Conservation (phyloP, 1,140 invertebrate species). For the Heliconius hewitsoni region DNA sequence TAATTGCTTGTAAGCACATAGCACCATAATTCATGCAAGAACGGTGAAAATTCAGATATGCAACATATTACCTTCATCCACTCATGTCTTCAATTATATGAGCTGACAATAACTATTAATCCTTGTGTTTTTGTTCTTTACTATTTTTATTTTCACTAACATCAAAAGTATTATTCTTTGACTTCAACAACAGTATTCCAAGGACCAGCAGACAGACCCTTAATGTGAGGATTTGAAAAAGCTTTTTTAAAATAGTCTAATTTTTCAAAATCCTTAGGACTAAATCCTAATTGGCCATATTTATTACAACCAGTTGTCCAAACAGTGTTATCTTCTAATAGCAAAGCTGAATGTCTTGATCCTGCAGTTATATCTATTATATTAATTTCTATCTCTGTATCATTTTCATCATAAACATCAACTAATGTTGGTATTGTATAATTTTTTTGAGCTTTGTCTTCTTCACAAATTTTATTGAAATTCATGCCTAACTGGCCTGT, state of each 20-base stretch:
- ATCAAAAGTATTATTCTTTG: background rate
- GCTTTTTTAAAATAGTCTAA: conserved; percentile 57
- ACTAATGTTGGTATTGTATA: conserved; percentile 81
- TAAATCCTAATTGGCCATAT: conserved; percentile 86
- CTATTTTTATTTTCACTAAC: background rate
- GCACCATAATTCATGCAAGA: too few species aligned
- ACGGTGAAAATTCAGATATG: too few species aligned
- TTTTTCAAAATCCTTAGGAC: conserved; percentile 43
- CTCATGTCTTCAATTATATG: too few species aligned
- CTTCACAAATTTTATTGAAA: conserved; percentile 54
- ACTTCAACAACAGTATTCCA: conserved; percentile 59
- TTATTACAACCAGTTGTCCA: conserved; percentile 88
- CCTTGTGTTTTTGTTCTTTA: background rate
- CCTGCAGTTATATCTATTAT: conserved; percentile 85
- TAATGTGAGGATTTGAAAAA: conserved; percentile 41
- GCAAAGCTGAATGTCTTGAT: conserved; percentile 84
- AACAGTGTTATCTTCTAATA: conserved; percentile 83
- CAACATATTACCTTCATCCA: too few species aligned
- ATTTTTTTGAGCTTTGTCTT: conserved; percentile 41
- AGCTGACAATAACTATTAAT: too few species aligned
- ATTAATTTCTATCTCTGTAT: conserved; percentile 67
- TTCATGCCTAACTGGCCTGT: conserved; percentile 90
- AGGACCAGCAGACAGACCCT: conserved; percentile 57
- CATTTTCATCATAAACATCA: conserved; percentile 79
- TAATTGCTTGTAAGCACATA: too few species aligned